Base-by-base conservation (phyloP, 2,797 vertebrate genomes). In the Kryptolebias ocellatus region DNA sequence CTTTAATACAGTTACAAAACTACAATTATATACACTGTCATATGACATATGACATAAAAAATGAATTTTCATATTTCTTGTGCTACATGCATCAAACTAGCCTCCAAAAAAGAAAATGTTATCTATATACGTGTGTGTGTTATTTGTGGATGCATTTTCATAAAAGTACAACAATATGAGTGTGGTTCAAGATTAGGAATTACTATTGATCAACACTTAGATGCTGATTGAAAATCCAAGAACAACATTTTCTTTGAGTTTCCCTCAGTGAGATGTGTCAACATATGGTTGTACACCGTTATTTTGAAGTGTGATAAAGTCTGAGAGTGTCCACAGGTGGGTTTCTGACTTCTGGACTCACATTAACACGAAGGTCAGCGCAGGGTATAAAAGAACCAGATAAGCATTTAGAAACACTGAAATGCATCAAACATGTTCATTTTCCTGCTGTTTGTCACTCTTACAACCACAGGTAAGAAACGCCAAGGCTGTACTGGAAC, bases 281-380 rank as follows among this genome's bases (percentile, higher is more conserved):
- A 52, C 31, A 28, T 0, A 9, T 46, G 4, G 3, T 58, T 57
- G 45, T 28, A 54, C 31, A 17, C 54, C 55, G 74, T 54, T 59
- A 46, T 16, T 44, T 44, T 46, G 17, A 64, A 61, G 49, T 58
- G 4, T 39, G 68, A 80, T 76, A 79, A 79, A 45, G 73, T 27
- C 62, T 77, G 80, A 63, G 72, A 81, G 2, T 7, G 16, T 53
- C n/a, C 27, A 59, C 76, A 79, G 72, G 70, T 85, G 74, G 2
- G 24, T 56, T 39, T 70, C 37, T 67, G 55, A 60, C 28, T 34
- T 7, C 24, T 18, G 28, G 8, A 2, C 27, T 15, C 31, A 50
- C 57, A 27, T 55, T 28, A 28, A 52, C 12, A 14, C n/a, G 18
- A 60, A 74, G 69, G 72, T 80, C 67, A 72, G 17, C 67, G 47